Percentiles rank a stretch among this genome's conserved stretches.
phyloP scores from a whole-genome alignment of 2,113 vertebrate species.

The Cygnus atratus region DNA sequence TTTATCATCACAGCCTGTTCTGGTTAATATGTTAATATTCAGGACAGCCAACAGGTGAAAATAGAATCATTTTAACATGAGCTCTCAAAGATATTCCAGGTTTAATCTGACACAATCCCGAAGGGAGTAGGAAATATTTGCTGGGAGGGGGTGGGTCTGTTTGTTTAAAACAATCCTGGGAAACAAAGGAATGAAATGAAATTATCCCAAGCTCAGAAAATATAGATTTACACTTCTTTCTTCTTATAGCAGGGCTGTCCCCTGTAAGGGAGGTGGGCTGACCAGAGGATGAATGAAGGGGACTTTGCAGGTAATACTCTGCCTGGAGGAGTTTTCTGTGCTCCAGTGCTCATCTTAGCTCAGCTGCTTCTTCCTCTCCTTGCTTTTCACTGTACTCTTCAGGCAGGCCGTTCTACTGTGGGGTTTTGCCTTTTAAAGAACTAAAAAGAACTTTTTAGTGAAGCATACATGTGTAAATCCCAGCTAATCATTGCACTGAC shows the following conservation, averaged over 20 bases:
- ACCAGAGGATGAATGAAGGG: not conserved
- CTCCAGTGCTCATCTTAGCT: not conserved
- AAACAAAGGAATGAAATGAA: not conserved
- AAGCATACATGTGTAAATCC: not conserved
- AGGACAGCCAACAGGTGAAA: not conserved
- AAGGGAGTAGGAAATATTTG: conserved; percentile 19
- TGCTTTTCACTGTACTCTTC: not conserved
- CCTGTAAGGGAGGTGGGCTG: not conserved
- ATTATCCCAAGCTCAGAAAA: not conserved
- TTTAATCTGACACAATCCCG: not conserved
- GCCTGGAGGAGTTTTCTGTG: not conserved
- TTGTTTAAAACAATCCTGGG: not conserved
- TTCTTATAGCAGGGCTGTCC: not conserved
- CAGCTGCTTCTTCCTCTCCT: not conserved
- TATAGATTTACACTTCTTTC: not conserved
- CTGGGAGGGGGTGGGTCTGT: not conserved
- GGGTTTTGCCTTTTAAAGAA: not conserved
- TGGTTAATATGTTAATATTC: conserved; percentile 17
- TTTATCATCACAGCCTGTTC: conserved; percentile 20
- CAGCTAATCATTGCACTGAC: not conserved
- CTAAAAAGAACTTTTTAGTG: not conserved
- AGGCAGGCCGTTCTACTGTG: not conserved
- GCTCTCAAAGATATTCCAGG: not conserved
- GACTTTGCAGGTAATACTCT: not conserved
- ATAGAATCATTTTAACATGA: not conserved